These are phyloP conservation scores for Platyrinchus mystaceus DNA, from an alignment of 2,797 vertebrate species.

Conservation along the genomic window DNA sequence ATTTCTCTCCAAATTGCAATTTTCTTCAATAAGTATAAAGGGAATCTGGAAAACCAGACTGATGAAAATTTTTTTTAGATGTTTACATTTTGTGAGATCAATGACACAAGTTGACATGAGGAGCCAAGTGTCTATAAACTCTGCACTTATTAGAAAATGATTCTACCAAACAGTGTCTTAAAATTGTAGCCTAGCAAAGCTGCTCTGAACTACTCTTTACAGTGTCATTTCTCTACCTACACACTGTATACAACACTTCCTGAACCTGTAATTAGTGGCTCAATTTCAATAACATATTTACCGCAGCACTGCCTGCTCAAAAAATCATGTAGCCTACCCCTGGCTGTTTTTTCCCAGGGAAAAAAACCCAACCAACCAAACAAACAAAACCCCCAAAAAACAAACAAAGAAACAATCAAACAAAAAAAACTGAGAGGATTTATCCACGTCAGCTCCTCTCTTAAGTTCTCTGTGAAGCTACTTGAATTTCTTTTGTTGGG, in stretches of 20 bases:
- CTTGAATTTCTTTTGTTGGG: not conserved
- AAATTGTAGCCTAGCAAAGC: not conserved
- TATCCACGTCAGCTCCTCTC: not conserved
- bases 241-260: not conserved
- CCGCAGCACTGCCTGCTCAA: not conserved
- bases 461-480: not conserved
- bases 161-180: not conserved
- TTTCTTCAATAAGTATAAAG: not conserved
- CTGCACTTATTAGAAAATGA: not conserved
- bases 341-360: not conserved
- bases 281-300: not conserved
- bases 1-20: not conserved
- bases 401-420: too few relatives aligned
- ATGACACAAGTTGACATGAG: not conserved
- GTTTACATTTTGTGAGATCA: not conserved
- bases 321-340: not conserved
- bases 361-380: too few relatives aligned
- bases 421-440: not conserved
- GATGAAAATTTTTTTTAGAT: not conserved
- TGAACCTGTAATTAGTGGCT: not conserved
- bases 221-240: not conserved
- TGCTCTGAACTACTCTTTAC: not conserved
- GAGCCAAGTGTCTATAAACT: not conserved
- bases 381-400: too few relatives aligned
- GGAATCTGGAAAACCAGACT: not conserved